Conservation (phyloP, 1,140 invertebrate genomes). For the Lepidurus apus region DNA sequence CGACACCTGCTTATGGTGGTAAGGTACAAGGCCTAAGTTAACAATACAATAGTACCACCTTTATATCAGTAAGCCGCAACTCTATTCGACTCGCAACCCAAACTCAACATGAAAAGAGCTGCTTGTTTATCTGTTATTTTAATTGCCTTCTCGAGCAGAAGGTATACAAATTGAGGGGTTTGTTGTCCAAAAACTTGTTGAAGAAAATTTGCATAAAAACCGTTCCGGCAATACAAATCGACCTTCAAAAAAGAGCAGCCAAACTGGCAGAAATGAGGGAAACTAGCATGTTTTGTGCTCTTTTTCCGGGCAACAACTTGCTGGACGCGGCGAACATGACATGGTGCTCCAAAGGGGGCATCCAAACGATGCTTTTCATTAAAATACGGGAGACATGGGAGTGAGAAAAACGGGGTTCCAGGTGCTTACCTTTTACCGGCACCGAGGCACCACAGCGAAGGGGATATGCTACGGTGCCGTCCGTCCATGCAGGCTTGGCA, state of each 20-base stretch:
- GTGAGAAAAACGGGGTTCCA: background rate
- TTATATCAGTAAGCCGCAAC: background rate
- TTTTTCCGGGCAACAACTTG: background rate
- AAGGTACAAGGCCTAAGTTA: background rate
- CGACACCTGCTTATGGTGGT: conserved; percentile 11
- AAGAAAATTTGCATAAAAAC: background rate
- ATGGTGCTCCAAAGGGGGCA: background rate
- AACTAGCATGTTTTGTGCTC: background rate
- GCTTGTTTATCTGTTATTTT: background rate
- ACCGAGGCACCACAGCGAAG: background rate
- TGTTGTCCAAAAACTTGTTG: background rate
- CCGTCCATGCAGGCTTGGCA: background rate
- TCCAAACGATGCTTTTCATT: background rate
- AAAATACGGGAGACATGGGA: background rate
- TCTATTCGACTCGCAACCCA: background rate
- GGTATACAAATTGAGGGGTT: background rate
- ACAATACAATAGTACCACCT: background rate
- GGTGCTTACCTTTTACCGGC: conserved; percentile 4
- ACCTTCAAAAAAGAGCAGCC: background rate
- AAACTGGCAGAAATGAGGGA: background rate
- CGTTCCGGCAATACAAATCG: background rate
- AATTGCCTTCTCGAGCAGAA: background rate
- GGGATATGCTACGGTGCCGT: background rate
- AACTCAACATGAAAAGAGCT: background rate
- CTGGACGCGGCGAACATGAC: background rate